Evolutionary conservation across 1,140 invertebrate species (phyloP), one percentile per base, ranked within the genome.

Genomic region (Drosophila azteca): DNA sequence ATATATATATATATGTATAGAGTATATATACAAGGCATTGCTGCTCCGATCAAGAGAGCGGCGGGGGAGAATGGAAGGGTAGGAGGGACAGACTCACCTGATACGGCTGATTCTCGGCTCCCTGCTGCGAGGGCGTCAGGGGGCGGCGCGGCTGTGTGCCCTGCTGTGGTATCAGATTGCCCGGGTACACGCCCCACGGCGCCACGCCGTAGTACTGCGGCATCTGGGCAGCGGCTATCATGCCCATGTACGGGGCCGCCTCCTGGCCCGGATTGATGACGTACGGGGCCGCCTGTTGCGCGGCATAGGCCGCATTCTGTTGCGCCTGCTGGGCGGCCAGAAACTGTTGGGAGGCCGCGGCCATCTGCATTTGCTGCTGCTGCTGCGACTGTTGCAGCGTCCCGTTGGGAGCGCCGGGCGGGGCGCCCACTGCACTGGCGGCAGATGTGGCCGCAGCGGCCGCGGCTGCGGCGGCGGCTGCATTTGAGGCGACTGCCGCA

Each of bases 141-240:
- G 95, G 95, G 88, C 95, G 93, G 55, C 95, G 93, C 44, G 95
- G 95, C 68, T 95, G 94, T 93, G 94, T 92, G 83, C 94, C 92
- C 83, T 94, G 95, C 82, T 96, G 95, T 51, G 95, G 95, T 73
- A 96, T 93, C 67, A 96, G 92, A 63, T 95, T 94, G 76, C 95
- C 96, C 29, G 96, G 96, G 92, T 96, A 96, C 71, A 97, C 95
- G 62, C 94, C 94, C 96, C 96, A 97, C 15, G 96, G 96, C 26
- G 96, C 96, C 17, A 94, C 95, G 66, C 95, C 95, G 55, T 95
- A 95, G 92, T 96, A 97, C 92, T 96, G 97, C 35, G 95, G 96
- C 71, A 96, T 94, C 88, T 94, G 96, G 81, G 94, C 93, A 78
- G 94, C 94, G 76, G 95, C 94, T 74, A 94, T 94, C 72, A 95